phyloP scores from a whole-genome alignment of 2,797 vertebrate genomes.

The Anabacerthia variegaticeps region DNA sequence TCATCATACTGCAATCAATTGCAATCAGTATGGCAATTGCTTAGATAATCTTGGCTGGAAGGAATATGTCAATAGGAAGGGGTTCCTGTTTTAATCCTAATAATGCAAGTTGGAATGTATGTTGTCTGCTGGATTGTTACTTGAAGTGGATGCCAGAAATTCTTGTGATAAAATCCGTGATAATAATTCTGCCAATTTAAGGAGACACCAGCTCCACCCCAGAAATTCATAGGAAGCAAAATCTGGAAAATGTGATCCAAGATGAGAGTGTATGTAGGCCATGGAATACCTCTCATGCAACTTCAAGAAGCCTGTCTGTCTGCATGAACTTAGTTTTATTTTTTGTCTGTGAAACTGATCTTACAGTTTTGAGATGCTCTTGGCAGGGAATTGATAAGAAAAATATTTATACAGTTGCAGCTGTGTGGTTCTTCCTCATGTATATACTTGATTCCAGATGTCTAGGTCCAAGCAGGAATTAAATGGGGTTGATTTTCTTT shows the following conservation, averaged over 20 bases:
- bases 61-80: neutral
- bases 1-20: neutral
- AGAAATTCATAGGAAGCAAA: neutral
- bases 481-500: neutral
- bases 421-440: neutral
- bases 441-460: conserved; percentile 39
- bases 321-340: neutral
- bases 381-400: conserved; percentile 23
- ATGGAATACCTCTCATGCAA: neutral
- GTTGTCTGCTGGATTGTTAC: conserved; percentile 14
- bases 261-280: neutral
- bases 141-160: conserved; percentile 55
- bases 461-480: neutral
- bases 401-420: conserved; percentile 46
- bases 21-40: neutral
- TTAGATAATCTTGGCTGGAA: conserved; percentile 9
- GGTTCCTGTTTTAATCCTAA: conserved; percentile 11
- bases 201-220: neutral
- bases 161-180: conserved; percentile 26
- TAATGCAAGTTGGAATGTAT: conserved; percentile 23
- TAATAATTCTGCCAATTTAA: conserved; percentile 19
- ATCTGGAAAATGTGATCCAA: neutral
- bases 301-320: neutral
- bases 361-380: neutral
- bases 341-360: conserved; percentile 16